phyloP scores from a whole-genome alignment of 2,797 vertebrate genomes.

The Syndactyla subalaris region DNA sequence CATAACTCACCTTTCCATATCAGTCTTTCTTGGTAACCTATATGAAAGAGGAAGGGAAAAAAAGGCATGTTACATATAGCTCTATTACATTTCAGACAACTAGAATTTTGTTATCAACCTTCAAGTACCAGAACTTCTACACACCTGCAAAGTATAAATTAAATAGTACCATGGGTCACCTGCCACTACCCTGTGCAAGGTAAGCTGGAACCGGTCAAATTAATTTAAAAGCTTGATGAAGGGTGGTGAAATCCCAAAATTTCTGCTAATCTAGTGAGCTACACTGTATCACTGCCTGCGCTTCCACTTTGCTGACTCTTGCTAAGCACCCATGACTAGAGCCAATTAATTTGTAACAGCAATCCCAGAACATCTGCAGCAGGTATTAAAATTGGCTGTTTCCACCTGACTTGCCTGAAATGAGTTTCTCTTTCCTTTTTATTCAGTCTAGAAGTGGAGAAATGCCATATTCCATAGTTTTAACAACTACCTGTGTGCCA shows the following conservation, averaged over 20 bases:
- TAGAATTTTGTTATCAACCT: not conserved
- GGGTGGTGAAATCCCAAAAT: not conserved
- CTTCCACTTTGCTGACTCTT: not conserved
- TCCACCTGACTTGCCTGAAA: not conserved
- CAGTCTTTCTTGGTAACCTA: constrained; percentile 96
- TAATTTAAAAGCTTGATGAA: not conserved
- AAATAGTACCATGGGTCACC: not conserved
- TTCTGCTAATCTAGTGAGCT: not conserved
- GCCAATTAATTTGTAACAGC: not conserved
- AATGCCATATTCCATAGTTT: not conserved
- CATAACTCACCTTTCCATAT: constrained; percentile 95
- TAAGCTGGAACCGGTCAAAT: not conserved
- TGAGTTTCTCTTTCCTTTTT: not conserved
- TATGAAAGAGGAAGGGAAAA: not conserved
- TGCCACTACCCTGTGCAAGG: not conserved
- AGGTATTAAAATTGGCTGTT: not conserved
- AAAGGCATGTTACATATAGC: not conserved
- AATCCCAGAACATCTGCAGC: not conserved
- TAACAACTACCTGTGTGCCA: not conserved
- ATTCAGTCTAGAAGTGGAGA: not conserved
- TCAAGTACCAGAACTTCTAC: not conserved
- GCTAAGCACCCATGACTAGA: not conserved
- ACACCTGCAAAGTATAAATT: not conserved
- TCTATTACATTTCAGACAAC: not conserved
- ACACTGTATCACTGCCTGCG: not conserved